Base-by-base conservation (phyloP, 2,888 invertebrate species). In the Muscina levida region DNA sequence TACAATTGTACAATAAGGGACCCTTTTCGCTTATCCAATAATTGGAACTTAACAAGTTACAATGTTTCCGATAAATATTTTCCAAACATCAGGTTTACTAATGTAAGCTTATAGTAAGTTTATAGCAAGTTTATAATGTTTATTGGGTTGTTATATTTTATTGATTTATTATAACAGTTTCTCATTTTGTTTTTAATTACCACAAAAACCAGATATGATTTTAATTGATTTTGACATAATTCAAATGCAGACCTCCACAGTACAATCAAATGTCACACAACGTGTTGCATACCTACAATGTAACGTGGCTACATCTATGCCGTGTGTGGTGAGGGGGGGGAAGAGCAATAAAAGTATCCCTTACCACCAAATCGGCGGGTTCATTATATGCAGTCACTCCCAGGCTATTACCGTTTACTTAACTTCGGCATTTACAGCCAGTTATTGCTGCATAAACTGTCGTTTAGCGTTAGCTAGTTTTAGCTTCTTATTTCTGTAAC, bases 171-270 rank as follows among this genome's bases (percentile, higher is more conserved):
- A 62, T 42, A 62, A 62, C 62, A 39, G 37, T 62, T 42, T 62
- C 62, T 22, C 62, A 62, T 62, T 62, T 62, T 62, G 62, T 62
- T 62, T 62, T 62, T 62, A 62, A 62, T 62, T 62, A 62, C 62
- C 62, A 62, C 39, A 62, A 22, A 62, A 85, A 84, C 85, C 86
- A 86, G 85, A 86, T 86, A 87, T 86, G 85, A 85, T 85, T 87
- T 87, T 87, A 87, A 87, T 87, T 87, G 88, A 86, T 87, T 87
- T 88, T 88, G 89, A 87, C 89, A 89, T 88, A 89, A 88, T 87
- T 88, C 89, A 89, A 88, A 88, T 87, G 87, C 88, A 89, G 89
- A 82, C 22, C 37, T 67, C 71, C 67, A 22, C 31, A 31, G 31
- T 44, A 24, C 62, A 71, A 73, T 74, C 73, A 73, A 77, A 39